These are phyloP conservation scores for Lepus townsendii DNA, from an alignment of 2,797 vertebrate species.

Conservation along the genomic window DNA sequence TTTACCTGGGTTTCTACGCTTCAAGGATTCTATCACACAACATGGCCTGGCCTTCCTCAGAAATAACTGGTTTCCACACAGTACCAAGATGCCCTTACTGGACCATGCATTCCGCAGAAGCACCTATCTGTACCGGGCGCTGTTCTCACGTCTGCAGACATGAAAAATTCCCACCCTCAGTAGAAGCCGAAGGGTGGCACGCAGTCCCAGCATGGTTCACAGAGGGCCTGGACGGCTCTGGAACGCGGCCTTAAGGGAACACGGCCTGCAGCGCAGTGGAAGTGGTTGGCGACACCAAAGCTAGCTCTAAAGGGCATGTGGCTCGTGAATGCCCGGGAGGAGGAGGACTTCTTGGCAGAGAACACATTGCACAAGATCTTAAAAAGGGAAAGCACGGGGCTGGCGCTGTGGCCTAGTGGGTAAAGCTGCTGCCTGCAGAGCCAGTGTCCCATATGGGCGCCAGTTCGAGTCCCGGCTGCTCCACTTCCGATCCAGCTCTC, in stretches of 20 bases:
- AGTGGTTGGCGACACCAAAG: neutral
- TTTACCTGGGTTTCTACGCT: too few relatives aligned
- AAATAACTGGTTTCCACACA: slow-evolving; percentile 24
- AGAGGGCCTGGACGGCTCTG: neutral
- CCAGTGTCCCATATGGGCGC: too few relatives aligned
- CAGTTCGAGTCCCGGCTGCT: too few relatives aligned
- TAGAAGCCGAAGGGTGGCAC: neutral
- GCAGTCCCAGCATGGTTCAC: neutral
- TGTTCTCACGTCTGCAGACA: neutral
- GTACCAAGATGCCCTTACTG: neutral
- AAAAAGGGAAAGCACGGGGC: neutral
- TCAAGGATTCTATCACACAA: slow-evolving; percentile 38
- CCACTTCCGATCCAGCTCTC: too few relatives aligned
- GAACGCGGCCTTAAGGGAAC: neutral
- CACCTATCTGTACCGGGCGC: neutral
- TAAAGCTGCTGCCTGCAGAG: too few relatives aligned
- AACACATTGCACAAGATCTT: neutral
- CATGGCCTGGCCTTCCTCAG: neutral
- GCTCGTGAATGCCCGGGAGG: neutral
- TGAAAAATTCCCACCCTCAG: neutral
- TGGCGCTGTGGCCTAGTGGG: too few relatives aligned
- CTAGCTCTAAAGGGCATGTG: neutral
- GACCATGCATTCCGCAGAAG: neutral
- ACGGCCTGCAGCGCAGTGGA: too few relatives aligned
- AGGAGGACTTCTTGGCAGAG: neutral